Evolutionary conservation across 1,140 invertebrate genomes (phyloP).

Genomic region (Triops cancriformis): DNA sequence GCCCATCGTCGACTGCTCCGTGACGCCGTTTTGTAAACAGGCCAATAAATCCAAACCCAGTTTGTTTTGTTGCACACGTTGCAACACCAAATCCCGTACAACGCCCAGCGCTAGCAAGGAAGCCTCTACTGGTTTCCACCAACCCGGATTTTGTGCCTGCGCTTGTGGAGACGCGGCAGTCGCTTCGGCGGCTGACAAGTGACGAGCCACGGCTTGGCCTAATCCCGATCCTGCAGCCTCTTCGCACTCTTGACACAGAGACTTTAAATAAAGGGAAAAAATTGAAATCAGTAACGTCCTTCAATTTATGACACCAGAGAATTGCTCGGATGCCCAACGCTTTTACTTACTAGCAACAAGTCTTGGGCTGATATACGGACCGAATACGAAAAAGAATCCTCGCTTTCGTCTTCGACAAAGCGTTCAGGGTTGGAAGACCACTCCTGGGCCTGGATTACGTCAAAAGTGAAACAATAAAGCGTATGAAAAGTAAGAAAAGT

Average conservation of each 20-base stretch:
- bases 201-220: constrained; percentile 53
- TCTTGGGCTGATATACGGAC: constrained; percentile 68
- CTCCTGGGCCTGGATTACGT: constrained; percentile 44
- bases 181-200: constrained; percentile 51
- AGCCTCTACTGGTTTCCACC: constrained; percentile 71
- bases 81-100: constrained; percentile 48
- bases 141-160: constrained; percentile 43
- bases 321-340: too few relatives aligned
- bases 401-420: constrained; percentile 71
- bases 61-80: constrained; percentile 45
- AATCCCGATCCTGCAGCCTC: constrained; percentile 51
- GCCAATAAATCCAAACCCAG: constrained; percentile 57
- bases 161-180: neutral
- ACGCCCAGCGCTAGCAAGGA: constrained; percentile 57
- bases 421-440: constrained; percentile 63
- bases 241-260: constrained; percentile 53
- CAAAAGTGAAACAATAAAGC: constrained; percentile 5
- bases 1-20: constrained; percentile 42
- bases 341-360: constrained; percentile 49
- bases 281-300: constrained; percentile 7
- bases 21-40: constrained; percentile 50
- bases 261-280: constrained; percentile 39
- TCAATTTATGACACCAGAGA: too few relatives aligned
- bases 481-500: neutral
- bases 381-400: constrained; percentile 57